These are phyloP conservation scores for Morpho achilles DNA, from an alignment of 2,888 invertebrate species.

Conservation along the genomic window DNA sequence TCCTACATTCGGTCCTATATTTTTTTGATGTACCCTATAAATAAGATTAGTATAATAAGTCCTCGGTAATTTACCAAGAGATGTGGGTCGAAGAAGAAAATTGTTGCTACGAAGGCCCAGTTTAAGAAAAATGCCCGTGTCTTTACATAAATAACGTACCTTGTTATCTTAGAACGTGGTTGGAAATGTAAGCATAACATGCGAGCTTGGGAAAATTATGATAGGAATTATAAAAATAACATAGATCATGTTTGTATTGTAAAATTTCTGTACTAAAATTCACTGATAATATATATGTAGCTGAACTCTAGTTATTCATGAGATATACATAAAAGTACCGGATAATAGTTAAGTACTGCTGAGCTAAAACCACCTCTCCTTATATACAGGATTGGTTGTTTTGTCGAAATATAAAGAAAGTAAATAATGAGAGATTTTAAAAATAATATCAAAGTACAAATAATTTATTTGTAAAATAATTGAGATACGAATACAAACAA, in stretches of 20 bases:
- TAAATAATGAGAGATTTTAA: too few species aligned
- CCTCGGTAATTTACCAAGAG: not conserved
- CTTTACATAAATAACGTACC: constrained; percentile 17
- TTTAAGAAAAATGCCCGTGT: constrained; percentile 19
- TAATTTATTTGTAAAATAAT: too few species aligned
- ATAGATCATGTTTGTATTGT: not conserved
- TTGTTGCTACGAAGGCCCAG: constrained; percentile 3
- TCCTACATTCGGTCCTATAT: too few species aligned
- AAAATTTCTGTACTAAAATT: not conserved
- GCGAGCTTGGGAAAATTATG: constrained; percentile 12
- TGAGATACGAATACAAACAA: too few species aligned
- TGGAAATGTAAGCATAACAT: constrained; percentile 17
- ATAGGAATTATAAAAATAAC: constrained; percentile 13
- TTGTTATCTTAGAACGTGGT: constrained; percentile 16
- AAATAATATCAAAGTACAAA: too few species aligned
- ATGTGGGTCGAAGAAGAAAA: not conserved
- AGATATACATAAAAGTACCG: too few species aligned
- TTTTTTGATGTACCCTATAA: not conserved
- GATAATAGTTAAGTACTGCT: too few species aligned
- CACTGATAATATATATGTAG: too few species aligned
- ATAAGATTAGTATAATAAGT: not conserved
- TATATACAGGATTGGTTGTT: too few species aligned
- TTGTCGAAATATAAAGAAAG: too few species aligned
- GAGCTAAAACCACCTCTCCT: too few species aligned
- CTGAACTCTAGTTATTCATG: too few species aligned